A percentile compares a stretch with the other conserved stretches of the same genome.
These are phyloP conservation scores for Drosophila murphyi DNA, from an alignment of 1,140 invertebrate genomes.

Conservation along the genomic window DNA sequence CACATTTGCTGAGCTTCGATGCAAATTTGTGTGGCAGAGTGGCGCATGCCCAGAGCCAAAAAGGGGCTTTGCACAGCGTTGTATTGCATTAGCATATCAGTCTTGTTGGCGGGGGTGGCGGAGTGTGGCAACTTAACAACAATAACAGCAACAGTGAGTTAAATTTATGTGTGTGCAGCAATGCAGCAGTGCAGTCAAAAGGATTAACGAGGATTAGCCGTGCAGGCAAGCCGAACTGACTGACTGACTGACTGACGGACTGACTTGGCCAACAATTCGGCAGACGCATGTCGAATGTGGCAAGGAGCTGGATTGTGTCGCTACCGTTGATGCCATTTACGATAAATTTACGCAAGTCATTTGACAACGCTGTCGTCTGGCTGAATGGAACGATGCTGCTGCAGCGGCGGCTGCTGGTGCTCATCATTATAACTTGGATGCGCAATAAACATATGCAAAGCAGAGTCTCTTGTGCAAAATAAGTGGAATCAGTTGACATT, in stretches of 20 bases:
- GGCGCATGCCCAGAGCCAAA: constrained; percentile 45
- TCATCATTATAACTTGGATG: constrained; percentile 73
- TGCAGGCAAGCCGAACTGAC: constrained; percentile 38
- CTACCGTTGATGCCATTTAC: constrained; percentile 79
- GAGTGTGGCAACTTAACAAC: constrained; percentile 22
- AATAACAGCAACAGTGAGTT: constrained; percentile 26
- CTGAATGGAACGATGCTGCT: constrained; percentile 4
- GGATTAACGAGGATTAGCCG: constrained; percentile 77
- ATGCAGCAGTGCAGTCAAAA: constrained; percentile 37
- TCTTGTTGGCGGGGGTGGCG: constrained; percentile 23
- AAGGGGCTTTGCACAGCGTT: constrained; percentile 25
- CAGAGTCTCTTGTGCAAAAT: neutral
- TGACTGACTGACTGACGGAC: constrained; percentile 30
- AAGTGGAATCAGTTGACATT: constrained; percentile 30
- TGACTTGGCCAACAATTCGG: constrained; percentile 7
- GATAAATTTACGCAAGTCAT: constrained; percentile 84
- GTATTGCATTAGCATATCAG: constrained; percentile 78
- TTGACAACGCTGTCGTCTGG: constrained; percentile 68
- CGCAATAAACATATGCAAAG: constrained; percentile 73
- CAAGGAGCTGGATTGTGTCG: constrained; percentile 27
- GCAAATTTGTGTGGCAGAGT: constrained; percentile 27
- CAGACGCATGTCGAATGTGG: constrained; percentile 35
- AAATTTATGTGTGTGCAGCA: constrained; percentile 73
- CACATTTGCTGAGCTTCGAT: constrained; percentile 13
- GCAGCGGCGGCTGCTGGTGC: constrained; percentile 14